Evolutionary conservation across 2,888 invertebrate genomes (phyloP).

Genomic region (Orthosia incerta): DNA sequence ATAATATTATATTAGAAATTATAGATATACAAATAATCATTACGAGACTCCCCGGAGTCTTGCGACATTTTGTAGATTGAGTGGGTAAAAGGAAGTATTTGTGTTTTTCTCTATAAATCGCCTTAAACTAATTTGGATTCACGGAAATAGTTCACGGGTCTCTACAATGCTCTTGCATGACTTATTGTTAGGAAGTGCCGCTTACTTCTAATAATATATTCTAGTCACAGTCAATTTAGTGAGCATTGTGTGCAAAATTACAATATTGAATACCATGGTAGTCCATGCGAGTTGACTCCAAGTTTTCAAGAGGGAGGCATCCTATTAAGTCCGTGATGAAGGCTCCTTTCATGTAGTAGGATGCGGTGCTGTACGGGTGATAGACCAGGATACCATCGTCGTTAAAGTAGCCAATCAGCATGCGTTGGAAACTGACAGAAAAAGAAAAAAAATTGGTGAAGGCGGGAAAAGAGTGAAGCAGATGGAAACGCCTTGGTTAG

Average conservation of each 20-base stretch:
- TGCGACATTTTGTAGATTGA: too few relatives aligned
- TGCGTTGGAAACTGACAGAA: slow-evolving; percentile 77
- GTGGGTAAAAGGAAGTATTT: too few relatives aligned
- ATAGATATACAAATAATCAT: too few relatives aligned
- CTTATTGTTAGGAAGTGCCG: too few relatives aligned
- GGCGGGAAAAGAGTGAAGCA: background rate
- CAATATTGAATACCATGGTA: slow-evolving; percentile 64
- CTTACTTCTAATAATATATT: background rate
- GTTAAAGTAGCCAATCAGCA: slow-evolving; percentile 83
- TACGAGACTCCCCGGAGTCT: too few relatives aligned
- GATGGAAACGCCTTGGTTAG: background rate
- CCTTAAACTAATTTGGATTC: too few relatives aligned
- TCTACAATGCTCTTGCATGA: too few relatives aligned
- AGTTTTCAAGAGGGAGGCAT: slow-evolving; percentile 77
- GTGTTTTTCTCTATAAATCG: too few relatives aligned
- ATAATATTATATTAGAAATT: too few relatives aligned
- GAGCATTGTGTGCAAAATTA: background rate
- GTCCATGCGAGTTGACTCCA: slow-evolving; percentile 73
- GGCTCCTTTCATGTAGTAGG: slow-evolving; percentile 80
- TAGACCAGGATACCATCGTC: slow-evolving; percentile 80
- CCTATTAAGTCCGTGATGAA: slow-evolving; percentile 79
- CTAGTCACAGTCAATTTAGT: too few relatives aligned
- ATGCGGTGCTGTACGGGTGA: slow-evolving; percentile 83
- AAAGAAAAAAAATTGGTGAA: background rate
- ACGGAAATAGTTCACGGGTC: too few relatives aligned